These are phyloP conservation scores for Calcarius lapponicus DNA, from an alignment of 2,797 vertebrate genomes.

Conservation along the genomic window DNA sequence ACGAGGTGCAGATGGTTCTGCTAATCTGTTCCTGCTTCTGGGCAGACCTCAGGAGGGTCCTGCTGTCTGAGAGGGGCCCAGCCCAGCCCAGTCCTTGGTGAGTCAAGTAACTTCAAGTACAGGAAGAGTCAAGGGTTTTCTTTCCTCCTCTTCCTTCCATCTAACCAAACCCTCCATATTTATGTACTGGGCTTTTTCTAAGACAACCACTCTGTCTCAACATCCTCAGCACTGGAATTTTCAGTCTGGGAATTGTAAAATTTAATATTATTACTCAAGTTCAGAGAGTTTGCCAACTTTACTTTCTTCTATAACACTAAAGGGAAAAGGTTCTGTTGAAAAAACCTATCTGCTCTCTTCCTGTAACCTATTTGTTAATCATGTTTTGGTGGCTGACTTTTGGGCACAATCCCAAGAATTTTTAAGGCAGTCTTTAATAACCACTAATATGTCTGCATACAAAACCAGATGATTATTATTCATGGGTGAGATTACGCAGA, in stretches of 20 bases:
- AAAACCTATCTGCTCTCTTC: conserved; percentile 58
- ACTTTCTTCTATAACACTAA: neutral
- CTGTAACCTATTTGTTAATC: conserved; percentile 76
- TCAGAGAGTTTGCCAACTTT: conserved; percentile 20
- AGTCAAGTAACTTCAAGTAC: neutral
- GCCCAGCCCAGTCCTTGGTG: neutral
- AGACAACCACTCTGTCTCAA: neutral
- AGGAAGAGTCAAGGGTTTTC: neutral
- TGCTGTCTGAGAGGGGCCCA: neutral
- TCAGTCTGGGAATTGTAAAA: neutral
- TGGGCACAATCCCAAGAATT: conserved; percentile 75
- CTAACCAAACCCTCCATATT: neutral
- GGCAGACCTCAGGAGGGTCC: neutral
- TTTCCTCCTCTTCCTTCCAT: neutral
- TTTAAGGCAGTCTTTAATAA: conserved; percentile 75
- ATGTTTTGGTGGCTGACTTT: conserved; percentile 74
- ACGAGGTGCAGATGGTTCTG: neutral
- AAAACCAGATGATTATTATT: conserved; percentile 85
- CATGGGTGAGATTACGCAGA: conserved; percentile 80
- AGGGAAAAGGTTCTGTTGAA: conserved; percentile 39
- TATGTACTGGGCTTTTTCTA: neutral
- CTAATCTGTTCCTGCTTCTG: neutral
- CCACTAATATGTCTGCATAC: conserved; percentile 73
- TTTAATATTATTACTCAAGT: conserved; percentile 1
- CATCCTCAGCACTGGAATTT: neutral